A percentile compares a stretch with the other conserved stretches of the same genome.
These are phyloP conservation scores for Pissodes strobi DNA, from an alignment of 1,140 invertebrate genomes.

Conservation along the genomic window DNA sequence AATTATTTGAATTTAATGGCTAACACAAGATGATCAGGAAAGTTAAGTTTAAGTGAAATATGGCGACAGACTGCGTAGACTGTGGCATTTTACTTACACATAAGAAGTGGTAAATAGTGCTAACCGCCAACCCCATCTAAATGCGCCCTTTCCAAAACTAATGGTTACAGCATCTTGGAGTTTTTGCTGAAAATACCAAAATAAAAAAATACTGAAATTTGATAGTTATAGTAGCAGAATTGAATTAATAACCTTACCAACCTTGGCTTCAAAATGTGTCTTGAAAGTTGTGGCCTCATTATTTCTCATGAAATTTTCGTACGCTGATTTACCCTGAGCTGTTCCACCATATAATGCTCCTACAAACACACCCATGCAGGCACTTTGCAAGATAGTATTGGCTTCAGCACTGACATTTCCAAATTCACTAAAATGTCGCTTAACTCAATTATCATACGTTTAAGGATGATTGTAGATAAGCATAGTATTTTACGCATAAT, in stretches of 20 bases:
- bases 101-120: conserved; percentile 67
- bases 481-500: background rate
- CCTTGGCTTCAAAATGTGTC: conserved; percentile 70
- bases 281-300: conserved; percentile 73
- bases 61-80: too few relatives aligned
- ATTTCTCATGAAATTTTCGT: conserved; percentile 70
- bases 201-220: background rate
- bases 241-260: too few relatives aligned
- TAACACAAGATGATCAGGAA: too few relatives aligned
- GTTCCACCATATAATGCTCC: conserved; percentile 69
- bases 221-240: background rate
- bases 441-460: too few relatives aligned
- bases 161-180: conserved; percentile 68
- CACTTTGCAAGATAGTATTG: conserved; percentile 61
- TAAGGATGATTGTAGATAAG: background rate
- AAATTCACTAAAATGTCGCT: conserved; percentile 67
- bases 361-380: conserved; percentile 60
- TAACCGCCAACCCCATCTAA: conserved; percentile 66
- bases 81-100: conserved; percentile 66
- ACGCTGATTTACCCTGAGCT: conserved; percentile 61
- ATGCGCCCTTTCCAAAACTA: conserved; percentile 70
- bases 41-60: too few relatives aligned
- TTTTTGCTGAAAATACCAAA: conserved; percentile 60
- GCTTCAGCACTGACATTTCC: conserved; percentile 64
- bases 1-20: too few relatives aligned